A percentile compares a stretch with the other conserved stretches of the same genome.
These are phyloP conservation scores for Adelges cooleyi DNA, from an alignment of 1,140 invertebrate species.

Conservation along the genomic window DNA sequence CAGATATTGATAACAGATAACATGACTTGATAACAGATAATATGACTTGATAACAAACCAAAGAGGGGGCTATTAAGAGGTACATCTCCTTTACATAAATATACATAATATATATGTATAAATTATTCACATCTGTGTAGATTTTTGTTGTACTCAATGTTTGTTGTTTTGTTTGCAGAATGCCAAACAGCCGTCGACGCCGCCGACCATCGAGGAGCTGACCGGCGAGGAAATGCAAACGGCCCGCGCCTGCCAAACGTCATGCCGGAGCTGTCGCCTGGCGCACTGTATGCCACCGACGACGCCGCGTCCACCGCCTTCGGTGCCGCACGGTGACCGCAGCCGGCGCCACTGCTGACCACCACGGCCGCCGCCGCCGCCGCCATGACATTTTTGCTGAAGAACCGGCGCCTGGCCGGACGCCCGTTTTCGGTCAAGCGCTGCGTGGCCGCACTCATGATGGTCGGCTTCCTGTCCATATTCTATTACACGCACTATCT, in stretches of 20 bases:
- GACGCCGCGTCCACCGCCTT: neutral
- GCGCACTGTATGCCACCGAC: neutral
- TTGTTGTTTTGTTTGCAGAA: neutral
- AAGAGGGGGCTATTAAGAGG: no score
- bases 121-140: no score
- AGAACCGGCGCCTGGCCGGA: neutral
- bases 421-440: slow-evolving; percentile 51
- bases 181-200: neutral
- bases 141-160: no score
- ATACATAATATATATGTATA: no score
- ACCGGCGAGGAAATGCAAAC: slow-evolving; percentile 1
- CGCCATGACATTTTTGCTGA: neutral
- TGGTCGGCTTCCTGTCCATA: slow-evolving; percentile 53
- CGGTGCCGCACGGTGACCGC: neutral
- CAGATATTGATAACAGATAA: no score
- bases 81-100: no score
- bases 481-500: slow-evolving; percentile 63
- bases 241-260: neutral
- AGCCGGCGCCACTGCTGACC: neutral
- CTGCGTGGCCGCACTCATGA: slow-evolving; percentile 52
- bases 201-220: no score
- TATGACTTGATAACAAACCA: no score
- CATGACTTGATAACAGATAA: no score
- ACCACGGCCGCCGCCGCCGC: neutral
- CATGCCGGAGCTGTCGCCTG: slow-evolving; percentile 22